These are phyloP conservation scores for Oenanthe oenanthe DNA, from an alignment of 2,113 vertebrate species.

Conservation along the genomic window DNA sequence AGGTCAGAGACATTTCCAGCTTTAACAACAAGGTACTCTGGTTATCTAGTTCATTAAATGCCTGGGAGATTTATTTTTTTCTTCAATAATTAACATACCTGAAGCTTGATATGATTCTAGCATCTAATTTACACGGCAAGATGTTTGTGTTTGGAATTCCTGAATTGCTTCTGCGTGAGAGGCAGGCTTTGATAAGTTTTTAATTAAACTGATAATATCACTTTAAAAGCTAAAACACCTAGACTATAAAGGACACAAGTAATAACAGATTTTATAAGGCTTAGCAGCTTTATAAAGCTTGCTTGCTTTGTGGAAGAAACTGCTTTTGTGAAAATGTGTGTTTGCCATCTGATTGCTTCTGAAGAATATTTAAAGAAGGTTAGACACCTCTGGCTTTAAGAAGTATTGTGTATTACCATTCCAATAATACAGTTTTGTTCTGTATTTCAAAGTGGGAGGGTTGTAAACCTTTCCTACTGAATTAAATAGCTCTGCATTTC, in stretches of 20 bases:
- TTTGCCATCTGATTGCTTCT: constrained; percentile 74
- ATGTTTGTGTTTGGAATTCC: constrained; percentile 47
- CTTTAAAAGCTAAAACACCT: constrained; percentile 73
- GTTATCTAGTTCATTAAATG: constrained; percentile 24
- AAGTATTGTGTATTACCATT: constrained; percentile 43
- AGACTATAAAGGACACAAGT: constrained; percentile 67
- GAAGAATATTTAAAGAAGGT: constrained; percentile 70
- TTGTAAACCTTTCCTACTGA: constrained; percentile 45
- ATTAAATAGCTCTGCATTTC: constrained; percentile 32
- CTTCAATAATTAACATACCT: background rate
- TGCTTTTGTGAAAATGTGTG: constrained; percentile 69
- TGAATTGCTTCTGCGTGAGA: constrained; percentile 56
- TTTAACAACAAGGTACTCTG: background rate
- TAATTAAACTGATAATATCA: constrained; percentile 82
- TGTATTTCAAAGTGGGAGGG: constrained; percentile 10
- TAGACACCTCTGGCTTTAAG: constrained; percentile 54
- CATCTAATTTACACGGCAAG: constrained; percentile 55
- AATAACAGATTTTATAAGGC: constrained; percentile 73
- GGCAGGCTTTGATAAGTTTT: constrained; percentile 66
- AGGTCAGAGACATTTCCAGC: constrained; percentile 22
- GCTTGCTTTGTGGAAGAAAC: constrained; percentile 62
- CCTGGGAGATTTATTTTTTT: background rate
- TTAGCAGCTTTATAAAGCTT: constrained; percentile 62
- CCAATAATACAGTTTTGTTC: constrained; percentile 23
- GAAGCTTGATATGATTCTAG: constrained; percentile 25